Evolutionary conservation across 2,113 vertebrate species (phyloP).

Genomic region (Nesogale talazaci): DNA sequence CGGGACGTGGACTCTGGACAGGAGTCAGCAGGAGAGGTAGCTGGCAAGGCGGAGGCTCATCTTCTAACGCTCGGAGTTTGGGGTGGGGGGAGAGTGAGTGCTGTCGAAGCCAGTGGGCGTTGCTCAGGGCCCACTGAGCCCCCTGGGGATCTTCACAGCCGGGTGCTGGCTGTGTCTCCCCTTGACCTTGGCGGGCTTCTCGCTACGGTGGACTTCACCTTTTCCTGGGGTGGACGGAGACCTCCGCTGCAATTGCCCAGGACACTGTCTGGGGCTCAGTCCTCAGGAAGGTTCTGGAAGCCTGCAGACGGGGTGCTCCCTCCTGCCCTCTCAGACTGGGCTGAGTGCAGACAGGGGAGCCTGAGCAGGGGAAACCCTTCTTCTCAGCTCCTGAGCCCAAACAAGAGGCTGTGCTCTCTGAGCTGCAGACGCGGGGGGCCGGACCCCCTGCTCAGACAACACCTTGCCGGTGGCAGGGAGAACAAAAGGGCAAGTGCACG

Average conservation of each 20-base stretch:
- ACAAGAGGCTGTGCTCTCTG: background rate
- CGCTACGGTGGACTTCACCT: background rate
- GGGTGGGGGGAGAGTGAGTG: too few relatives aligned
- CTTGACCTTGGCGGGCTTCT: background rate
- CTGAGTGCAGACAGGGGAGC: background rate
- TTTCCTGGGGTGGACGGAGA: background rate
- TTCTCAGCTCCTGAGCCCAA: accelerated
- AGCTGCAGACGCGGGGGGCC: background rate
- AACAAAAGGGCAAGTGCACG: too few relatives aligned
- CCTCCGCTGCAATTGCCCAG: background rate
- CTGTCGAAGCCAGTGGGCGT: background rate
- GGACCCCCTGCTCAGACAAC: too few relatives aligned
- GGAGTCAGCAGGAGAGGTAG: background rate
- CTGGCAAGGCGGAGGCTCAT: constrained; percentile 60
- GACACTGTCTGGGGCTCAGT: too few relatives aligned
- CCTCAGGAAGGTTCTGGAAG: background rate
- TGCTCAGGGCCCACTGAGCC: background rate
- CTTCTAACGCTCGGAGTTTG: too few relatives aligned
- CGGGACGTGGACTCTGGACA: background rate
- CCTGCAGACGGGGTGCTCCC: constrained; percentile 42
- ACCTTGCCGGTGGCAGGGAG: too few relatives aligned
- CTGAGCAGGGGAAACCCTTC: background rate
- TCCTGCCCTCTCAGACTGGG: background rate
- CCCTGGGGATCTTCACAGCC: background rate
- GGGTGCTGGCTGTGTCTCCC: background rate